Evolutionary conservation across 2,797 vertebrate species (phyloP).

Genomic region (Poliocrania exsul): DNA sequence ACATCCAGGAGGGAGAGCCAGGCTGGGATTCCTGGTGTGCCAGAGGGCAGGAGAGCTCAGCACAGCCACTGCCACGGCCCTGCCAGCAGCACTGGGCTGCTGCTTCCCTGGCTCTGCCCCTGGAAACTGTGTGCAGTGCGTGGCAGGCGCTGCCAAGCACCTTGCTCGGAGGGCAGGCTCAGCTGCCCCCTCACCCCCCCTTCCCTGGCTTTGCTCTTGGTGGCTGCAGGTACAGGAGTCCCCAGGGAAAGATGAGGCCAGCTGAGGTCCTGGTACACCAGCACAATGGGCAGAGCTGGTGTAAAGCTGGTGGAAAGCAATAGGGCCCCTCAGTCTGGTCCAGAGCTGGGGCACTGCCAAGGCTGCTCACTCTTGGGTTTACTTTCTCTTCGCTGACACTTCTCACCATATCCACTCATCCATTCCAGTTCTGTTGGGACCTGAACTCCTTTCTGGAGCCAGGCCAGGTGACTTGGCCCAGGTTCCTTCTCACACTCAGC

Average conservation of each 20-base stretch:
- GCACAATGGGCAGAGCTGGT: neutral
- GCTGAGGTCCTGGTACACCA: neutral
- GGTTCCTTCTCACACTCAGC: neutral
- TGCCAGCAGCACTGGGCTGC: constrained; percentile 42
- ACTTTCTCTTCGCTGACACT: neutral
- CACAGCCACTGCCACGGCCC: neutral
- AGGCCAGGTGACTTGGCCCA: neutral
- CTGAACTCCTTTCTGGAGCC: neutral
- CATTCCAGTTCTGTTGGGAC: neutral
- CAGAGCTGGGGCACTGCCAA: neutral
- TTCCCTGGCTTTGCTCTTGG: neutral
- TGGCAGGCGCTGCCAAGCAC: constrained; percentile 25
- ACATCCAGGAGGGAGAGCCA: constrained; percentile 6
- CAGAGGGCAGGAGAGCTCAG: constrained; percentile 41
- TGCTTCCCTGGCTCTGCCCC: constrained; percentile 54
- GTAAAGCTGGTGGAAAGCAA: neutral
- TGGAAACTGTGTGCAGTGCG: constrained; percentile 30
- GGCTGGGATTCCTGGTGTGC: constrained; percentile 57
- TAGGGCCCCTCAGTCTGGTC: neutral
- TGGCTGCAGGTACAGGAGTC: neutral
- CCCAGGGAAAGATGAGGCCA: neutral
- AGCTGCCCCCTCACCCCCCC: neutral
- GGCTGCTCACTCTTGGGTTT: neutral
- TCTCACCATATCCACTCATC: neutral
- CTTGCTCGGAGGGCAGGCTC: neutral